Evolutionary conservation across 1,140 invertebrate genomes (phyloP), one percentile per base, ranked within the genome.

Genomic region (Latrodectus geometricus): DNA sequence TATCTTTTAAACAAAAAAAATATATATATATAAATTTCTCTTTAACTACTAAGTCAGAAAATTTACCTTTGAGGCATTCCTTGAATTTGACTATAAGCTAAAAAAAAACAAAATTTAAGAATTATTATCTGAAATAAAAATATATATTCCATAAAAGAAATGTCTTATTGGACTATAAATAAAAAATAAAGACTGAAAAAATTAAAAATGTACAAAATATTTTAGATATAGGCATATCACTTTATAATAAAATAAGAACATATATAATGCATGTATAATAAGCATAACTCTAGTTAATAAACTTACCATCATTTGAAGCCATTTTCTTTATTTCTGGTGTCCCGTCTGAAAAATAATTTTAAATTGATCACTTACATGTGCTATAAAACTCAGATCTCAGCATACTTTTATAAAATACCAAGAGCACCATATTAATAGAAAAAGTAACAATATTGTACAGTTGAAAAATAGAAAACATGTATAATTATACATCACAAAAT

Each of bases 251-350:
- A n/a, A n/a, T n/a, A n/a, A n/a, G n/a, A n/a, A n/a, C n/a, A n/a
- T n/a, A n/a, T n/a, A n/a, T n/a, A 65, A 35, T 3, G 5, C 35
- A 35, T 35, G 1, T n/a, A n/a, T 35, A 35, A 35, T 5, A 35
- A 35, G 5, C 5, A 35, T 35, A 35, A 35, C 35, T 35, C 35
- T 35, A 7, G 50, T 48, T 49, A 49, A 81, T 56, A 52, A 11
- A 87, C 85, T 87, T 74, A 87, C 85, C 68, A 80, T 87, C 85
- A 68, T 68, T 50, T 80, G 85, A 74, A 15, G 85, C 85, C 76
- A 87, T 79, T 80, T 87, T 87, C 70, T 87, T 87, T 9, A 80
- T 80, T 35, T 87, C 85, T 23, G 85, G 85, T 70, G 85, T 79
- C 15, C 85, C 85, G 48, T 87, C 85, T 87, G 52, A 23, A 87